A percentile compares a stretch with the other conserved stretches of the same genome.
Evolutionary conservation across 1,140 invertebrate genomes (phyloP).

Genomic region (Apis cerana): DNA sequence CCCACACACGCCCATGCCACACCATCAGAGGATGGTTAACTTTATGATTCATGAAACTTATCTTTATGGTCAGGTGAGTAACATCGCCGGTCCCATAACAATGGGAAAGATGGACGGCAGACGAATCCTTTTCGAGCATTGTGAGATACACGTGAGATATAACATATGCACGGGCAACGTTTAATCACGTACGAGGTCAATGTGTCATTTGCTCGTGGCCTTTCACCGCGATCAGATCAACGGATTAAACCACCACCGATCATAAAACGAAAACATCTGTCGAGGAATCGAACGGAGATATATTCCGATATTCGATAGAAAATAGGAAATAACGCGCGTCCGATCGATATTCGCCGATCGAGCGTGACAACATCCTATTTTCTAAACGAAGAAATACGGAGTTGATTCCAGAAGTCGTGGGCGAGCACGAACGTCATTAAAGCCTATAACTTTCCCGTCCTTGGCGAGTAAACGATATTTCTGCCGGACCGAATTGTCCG

Average conservation of each 20-base stretch:
- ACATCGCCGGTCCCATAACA: conserved; percentile 37
- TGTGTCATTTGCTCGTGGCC: conserved; percentile 2
- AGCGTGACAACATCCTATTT: not conserved
- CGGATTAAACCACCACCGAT: not conserved
- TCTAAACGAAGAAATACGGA: conserved; percentile 25
- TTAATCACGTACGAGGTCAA: conserved; percentile 25
- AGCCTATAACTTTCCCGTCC: conserved; percentile 46
- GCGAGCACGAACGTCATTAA: conserved; percentile 55
- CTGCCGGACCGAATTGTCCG: conserved; percentile 14
- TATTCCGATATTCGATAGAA: no score
- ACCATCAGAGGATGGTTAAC: conserved; percentile 53
- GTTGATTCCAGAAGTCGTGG: conserved; percentile 64
- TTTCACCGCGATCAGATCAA: not conserved
- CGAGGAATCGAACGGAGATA: not conserved
- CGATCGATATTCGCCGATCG: not conserved
- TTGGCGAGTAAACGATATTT: conserved; percentile 46
- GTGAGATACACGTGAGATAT: not conserved
- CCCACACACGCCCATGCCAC: conserved; percentile 23
- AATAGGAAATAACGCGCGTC: conserved; percentile 24
- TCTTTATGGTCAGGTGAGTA: conserved; percentile 59
- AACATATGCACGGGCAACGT: not conserved
- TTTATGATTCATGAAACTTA: conserved; percentile 56
- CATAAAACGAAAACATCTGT: not conserved
- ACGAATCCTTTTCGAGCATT: not conserved
- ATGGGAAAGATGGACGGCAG: conserved; percentile 36